Conservation (phyloP, 2,888 invertebrate species). For the Nymphalis urticae region DNA sequence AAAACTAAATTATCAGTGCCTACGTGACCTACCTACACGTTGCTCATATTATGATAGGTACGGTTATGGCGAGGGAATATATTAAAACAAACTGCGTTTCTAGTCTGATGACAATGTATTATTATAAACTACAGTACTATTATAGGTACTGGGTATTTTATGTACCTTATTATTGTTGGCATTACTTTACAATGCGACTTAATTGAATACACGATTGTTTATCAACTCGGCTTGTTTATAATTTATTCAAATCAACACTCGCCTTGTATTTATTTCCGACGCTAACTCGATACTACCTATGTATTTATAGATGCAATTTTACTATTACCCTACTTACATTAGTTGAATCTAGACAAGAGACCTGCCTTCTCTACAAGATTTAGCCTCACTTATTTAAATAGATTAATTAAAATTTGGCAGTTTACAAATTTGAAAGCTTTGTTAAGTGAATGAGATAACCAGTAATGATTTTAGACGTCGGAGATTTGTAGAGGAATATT, state of each 20-base stretch:
- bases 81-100: conserved; percentile 37
- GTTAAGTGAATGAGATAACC: conserved; percentile 30
- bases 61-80: conserved; percentile 35
- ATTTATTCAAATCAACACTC: conserved; percentile 26
- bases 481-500: conserved; percentile 64
- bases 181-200: conserved; percentile 54
- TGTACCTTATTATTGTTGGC: conserved; percentile 45
- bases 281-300: conserved; percentile 36
- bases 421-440: conserved; percentile 11
- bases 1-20: conserved; percentile 46
- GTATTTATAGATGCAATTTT: conserved; percentile 27
- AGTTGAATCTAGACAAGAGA: too few species aligned
- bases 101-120: conserved; percentile 40
- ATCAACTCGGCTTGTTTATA: conserved; percentile 23
- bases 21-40: conserved; percentile 76
- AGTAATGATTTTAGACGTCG: conserved; percentile 42
- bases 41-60: conserved; percentile 47
- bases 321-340: background rate
- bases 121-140: conserved; percentile 31
- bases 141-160: conserved; percentile 43
- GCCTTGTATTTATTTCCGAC: conserved; percentile 19
- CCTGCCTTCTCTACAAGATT: background rate
- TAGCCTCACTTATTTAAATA: background rate
- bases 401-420: background rate
- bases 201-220: conserved; percentile 52